Percentiles rank a stretch among this genome's conserved stretches.
Conservation (phyloP, 2,888 invertebrate genomes). For the Cybosia mesomella region DNA sequence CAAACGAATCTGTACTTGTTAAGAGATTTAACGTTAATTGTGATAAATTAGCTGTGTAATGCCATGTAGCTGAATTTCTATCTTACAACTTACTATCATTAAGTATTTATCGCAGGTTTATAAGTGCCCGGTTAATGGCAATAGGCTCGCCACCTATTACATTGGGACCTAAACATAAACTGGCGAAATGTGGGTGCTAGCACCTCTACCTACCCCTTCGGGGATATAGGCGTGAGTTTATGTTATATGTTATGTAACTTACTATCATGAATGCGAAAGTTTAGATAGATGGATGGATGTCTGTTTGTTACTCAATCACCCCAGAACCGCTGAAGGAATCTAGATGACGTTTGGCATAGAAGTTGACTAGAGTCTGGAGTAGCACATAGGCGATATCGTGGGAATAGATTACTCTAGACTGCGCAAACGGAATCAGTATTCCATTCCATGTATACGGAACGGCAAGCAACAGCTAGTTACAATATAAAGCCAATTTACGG, state of each 20-base stretch:
- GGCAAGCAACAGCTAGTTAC: slow-evolving; percentile 9
- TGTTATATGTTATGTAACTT: too few species aligned
- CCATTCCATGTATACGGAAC: too few species aligned
- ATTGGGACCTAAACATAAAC: too few species aligned
- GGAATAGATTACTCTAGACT: neutral
- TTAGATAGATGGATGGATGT: too few species aligned
- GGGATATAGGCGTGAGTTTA: too few species aligned
- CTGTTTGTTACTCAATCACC: neutral
- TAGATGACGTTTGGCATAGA: neutral
- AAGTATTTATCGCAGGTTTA: too few species aligned
- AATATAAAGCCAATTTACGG: slow-evolving; percentile 17
- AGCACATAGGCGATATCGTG: neutral
- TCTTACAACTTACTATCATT: neutral
- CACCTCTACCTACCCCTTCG: too few species aligned
- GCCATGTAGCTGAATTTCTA: slow-evolving; percentile 42
- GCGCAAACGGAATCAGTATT: too few species aligned
- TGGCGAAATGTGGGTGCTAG: too few species aligned
- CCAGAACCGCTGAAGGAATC: neutral
- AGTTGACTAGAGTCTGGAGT: neutral
- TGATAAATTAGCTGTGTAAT: slow-evolving; percentile 44
- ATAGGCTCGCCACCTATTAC: too few species aligned
- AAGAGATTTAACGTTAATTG: slow-evolving; percentile 62
- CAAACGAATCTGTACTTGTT: slow-evolving; percentile 63
- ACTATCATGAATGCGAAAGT: neutral
- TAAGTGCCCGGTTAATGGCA: too few species aligned